Base-by-base conservation (phyloP, 2,797 vertebrate species). In the Centroberyx gerrardi region DNA sequence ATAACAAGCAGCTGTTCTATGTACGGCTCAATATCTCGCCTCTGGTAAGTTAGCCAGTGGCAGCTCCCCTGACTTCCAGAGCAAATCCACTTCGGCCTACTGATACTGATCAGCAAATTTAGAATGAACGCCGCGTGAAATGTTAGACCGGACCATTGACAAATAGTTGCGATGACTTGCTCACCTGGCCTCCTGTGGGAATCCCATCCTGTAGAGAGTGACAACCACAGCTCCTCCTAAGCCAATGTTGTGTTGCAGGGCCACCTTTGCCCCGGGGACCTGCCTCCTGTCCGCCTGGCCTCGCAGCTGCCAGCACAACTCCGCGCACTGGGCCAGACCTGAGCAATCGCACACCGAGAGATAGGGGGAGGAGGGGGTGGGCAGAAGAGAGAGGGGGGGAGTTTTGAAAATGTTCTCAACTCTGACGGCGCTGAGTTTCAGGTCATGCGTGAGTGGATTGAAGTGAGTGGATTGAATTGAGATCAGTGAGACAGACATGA, bases 221-320 rank as follows among this genome's bases (percentile, higher is more conserved):
- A 99, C 94, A 0, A 99, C 97, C 22, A 40, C 97, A 1, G 98
- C 98, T 62, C 98, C 98, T 58, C 98, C 98, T 4, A 99, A 14
- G 74, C 98, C 98, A 52, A 99, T 90, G 88, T 99, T 99, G 89
- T 99, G 98, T 82, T 99, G 98, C 90, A 99, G 88, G 60, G 95
- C 98, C 76, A 98, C 93, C 91, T 96, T 96, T 49, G 98, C 98
- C 69, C 96, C 94, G 0, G 94, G 92, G 76, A 99, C 98, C 93
- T 99, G 98, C 75, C 98, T 94, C 82, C 73, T 93, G 74, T 90
- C 96, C 3, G 98, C 98, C 93, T 95, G 95, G 3, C 96, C 97
- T 68, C 98, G 90, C 69, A 99, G 96, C 93, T 99, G 98, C 98
- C 98, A 99, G 95, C 98, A 99, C 69, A 99, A 95, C 91, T 99